Evolutionary conservation across 2,797 vertebrate genomes (phyloP).

Genomic region (Labeo calbasu): DNA sequence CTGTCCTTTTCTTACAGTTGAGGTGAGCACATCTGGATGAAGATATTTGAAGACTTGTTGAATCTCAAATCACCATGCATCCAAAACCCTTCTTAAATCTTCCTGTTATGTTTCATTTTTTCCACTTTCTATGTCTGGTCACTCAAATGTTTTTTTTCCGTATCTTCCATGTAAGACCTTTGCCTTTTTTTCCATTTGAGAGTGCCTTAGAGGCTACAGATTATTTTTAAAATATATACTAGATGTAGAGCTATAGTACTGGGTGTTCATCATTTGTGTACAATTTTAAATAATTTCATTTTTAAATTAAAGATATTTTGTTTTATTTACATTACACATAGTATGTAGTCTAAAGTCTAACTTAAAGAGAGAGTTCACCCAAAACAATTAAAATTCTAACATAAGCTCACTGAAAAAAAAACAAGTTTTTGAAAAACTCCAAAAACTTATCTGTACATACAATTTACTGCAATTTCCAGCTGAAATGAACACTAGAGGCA

Average conservation of each 20-base stretch:
- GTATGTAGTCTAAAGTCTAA: neutral
- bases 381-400: neutral
- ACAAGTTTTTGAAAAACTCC: neutral
- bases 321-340: conserved; percentile 11
- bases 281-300: neutral
- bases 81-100: neutral
- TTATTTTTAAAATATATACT: neutral
- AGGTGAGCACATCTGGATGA: conserved; percentile 66
- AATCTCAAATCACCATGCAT: conserved; percentile 5
- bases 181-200: conserved; percentile 7
- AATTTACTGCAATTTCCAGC: neutral
- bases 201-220: conserved; percentile 29
- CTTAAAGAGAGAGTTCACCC: neutral
- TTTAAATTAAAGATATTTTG: conserved; percentile 9
- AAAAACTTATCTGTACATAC: neutral
- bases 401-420: too few relatives aligned
- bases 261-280: neutral
- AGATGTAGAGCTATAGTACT: conserved; percentile 8
- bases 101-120: neutral
- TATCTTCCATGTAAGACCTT: neutral
- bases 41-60: conserved; percentile 46
- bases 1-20: conserved; percentile 66
- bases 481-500: neutral
- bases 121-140: conserved; percentile 44
- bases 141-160: neutral